A percentile compares a stretch with the other conserved stretches of the same genome.
Conservation (phyloP, 2,113 vertebrate genomes). For the Phylloscopus whistleri region DNA sequence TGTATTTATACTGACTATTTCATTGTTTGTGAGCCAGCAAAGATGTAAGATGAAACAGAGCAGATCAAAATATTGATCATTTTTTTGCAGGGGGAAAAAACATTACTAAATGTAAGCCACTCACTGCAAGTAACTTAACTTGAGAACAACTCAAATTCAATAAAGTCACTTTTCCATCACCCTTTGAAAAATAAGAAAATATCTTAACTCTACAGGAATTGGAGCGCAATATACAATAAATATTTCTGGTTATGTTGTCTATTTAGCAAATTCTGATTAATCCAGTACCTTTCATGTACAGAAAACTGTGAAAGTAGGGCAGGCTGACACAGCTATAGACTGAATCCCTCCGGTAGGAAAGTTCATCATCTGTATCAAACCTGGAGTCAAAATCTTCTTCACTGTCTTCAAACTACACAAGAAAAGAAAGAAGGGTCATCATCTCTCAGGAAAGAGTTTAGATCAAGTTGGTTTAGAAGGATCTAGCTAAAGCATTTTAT, state of each 20-base stretch:
- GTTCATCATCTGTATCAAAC: conserved; percentile 92
- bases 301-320: conserved; percentile 97
- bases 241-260: not conserved
- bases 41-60: not conserved
- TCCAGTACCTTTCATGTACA: conserved; percentile 90
- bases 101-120: not conserved
- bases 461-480: not conserved
- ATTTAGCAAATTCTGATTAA: not conserved
- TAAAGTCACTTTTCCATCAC: not conserved
- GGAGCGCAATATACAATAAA: not conserved
- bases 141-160: not conserved
- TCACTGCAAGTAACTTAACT: not conserved
- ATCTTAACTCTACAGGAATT: not conserved
- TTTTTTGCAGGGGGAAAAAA: not conserved
- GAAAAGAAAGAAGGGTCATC: not conserved
- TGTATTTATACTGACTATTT: not conserved
- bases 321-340: conserved; percentile 96
- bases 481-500: not conserved
- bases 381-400: conserved; percentile 94
- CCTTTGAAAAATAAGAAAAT: not conserved
- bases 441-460: not conserved
- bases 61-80: not conserved
- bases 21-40: not conserved
- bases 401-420: conserved; percentile 91
- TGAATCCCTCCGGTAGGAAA: conserved; percentile 89